Evolutionary conservation across 2,888 invertebrate genomes (phyloP), one percentile per base, ranked within the genome.

Genomic region (Psococerastis gibbosa): DNA sequence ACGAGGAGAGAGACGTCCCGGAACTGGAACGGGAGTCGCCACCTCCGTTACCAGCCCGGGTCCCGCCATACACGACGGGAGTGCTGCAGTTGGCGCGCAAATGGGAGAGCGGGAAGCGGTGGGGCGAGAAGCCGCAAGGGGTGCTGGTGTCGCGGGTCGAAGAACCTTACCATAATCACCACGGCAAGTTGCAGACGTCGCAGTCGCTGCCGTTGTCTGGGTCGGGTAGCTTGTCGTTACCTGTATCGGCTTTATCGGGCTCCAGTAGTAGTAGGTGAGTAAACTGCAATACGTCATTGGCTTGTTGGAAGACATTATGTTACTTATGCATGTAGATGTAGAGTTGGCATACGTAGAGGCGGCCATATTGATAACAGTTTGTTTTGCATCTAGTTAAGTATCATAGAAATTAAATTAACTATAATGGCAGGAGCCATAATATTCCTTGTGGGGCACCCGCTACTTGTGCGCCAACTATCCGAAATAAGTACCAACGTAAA

Each of bases 201-300:
- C 62, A 62, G 50, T 64, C 64, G n/a, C 48, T 64, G 44, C 64
- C 65, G 1, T 49, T 64, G 32, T 62, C 62, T 47, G n/a, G n/a
- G n/a, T 58, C 60, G 38, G 57, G 58, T 17, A 62, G 61, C 51
- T 62, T 56, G 52, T 64, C 63, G 1, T 48, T 64, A 16, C 63
- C 63, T 0, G 34, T 62, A 8, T 49, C 56, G 15, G 44, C 17
- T n/a, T n/a, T n/a, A n/a, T n/a, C n/a, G n/a, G n/a, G n/a, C n/a
- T n/a, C n/a, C n/a, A n/a, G n/a, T n/a, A n/a, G n/a, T n/a, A n/a
- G n/a, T n/a, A n/a, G n/a, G n/a, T n/a, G n/a, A n/a, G n/a, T n/a
- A n/a, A n/a, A n/a, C n/a, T n/a, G n/a, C n/a, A n/a, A n/a, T n/a
- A n/a, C n/a, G n/a, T n/a, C n/a, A n/a, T n/a, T n/a, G n/a, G n/a